Percentiles rank a stretch among this genome's conserved stretches.
Conservation (phyloP, 2,888 invertebrate genomes). For the Chrysodeixis includens region DNA sequence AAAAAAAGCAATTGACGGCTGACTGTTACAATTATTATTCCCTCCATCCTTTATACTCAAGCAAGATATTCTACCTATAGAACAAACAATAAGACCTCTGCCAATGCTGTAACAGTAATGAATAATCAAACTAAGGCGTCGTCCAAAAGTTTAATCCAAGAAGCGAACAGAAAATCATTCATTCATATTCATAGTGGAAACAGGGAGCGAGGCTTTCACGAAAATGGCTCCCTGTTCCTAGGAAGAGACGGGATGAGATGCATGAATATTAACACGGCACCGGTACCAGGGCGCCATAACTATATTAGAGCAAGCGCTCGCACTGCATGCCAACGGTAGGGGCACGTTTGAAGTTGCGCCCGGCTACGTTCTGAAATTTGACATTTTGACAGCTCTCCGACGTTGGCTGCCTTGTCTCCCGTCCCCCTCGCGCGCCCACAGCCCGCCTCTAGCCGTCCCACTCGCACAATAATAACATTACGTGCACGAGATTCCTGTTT, state of each 20-base stretch:
- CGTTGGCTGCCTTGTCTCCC: conserved; percentile 82
- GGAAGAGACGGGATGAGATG: conserved; percentile 84
- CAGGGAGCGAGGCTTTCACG: conserved; percentile 83
- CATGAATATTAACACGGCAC: conserved; percentile 87
- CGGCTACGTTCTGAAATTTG: conserved; percentile 89
- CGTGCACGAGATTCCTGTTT: conserved; percentile 85
- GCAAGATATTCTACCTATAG: background rate
- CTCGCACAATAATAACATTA: conserved; percentile 83
- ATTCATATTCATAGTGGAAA: conserved; percentile 87
- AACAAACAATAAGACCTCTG: conserved; percentile 21
- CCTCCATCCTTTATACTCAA: background rate
- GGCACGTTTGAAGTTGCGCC: conserved; percentile 89
- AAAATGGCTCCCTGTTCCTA: conserved; percentile 84
- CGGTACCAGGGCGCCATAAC: conserved; percentile 84
- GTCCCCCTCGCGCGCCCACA: conserved; percentile 64
- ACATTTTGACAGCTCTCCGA: conserved; percentile 90
- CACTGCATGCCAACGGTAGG: conserved; percentile 84
- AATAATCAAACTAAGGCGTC: conserved; percentile 54
- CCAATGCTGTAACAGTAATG: conserved; percentile 34
- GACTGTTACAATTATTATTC: background rate
- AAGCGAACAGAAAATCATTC: conserved; percentile 83
- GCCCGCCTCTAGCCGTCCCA: conserved; percentile 64
- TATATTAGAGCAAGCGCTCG: conserved; percentile 83
- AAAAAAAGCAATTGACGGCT: conserved; percentile 20
- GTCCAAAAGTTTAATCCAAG: conserved; percentile 81